Evolutionary conservation across 1,140 invertebrate genomes (phyloP), one percentile per base, ranked within the genome.

Genomic region (Plectus sambesii): DNA sequence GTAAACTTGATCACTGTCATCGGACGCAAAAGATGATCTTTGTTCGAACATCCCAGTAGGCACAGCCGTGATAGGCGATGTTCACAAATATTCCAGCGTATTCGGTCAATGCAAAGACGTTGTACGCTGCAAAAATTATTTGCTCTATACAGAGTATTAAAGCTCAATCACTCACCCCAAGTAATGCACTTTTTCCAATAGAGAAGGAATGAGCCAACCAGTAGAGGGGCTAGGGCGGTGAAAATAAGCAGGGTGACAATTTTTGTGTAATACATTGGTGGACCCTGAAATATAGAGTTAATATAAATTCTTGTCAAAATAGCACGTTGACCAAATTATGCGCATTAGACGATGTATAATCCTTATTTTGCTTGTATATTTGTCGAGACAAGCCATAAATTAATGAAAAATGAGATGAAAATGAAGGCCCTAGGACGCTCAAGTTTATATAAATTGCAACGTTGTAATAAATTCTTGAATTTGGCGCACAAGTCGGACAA

Each of bases 121-220:
- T 53, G 37, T 56, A 56, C 0, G 51, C 54, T 56, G 52, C 27
- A 54, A 35, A 51, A 3, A 20, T 3, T 20, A 30, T 49, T 49
- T 30, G 25, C 15, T 33, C 33, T 15, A 24, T 2, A 1, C 4
- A 5, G n/a, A 23, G 20, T 17, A 40, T 26, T 33, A 1, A 30
- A 19, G 6, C 6, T 52, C 24, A 5, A 53, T 41, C n/a, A 26
- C 36, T 50, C 9, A 56, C 54, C 55, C 55, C 55, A 56, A 43
- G 55, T 56, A 20, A 56, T 56, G 22, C 55, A 56, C 45, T 56
- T 56, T 33, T 51, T 56, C 55, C 55, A 56, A 36, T 56, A 56
- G 20, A 56, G 49, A 2, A 46, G 20, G 33, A 47, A 54, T n/a
- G 47, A 54, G 2, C 42, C 47, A 19, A 46, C 41, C 25, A 54